Evolutionary conservation across 2,888 invertebrate species (phyloP), one percentile per base, ranked within the genome.

Genomic region (Ptychoptera contaminata): DNA sequence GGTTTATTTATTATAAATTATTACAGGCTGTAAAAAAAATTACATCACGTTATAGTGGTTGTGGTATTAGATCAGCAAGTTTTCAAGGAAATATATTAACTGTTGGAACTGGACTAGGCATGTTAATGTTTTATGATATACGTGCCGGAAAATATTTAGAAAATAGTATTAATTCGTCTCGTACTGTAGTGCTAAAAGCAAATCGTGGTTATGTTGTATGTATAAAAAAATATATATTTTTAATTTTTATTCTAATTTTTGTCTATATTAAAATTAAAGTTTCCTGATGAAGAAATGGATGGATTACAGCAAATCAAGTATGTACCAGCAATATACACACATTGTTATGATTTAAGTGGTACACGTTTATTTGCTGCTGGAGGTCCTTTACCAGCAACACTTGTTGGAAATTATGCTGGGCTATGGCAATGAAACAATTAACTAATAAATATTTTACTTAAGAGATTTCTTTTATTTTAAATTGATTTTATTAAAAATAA

Each of bases 371-470:
- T 96, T 70, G 83, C 92, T 0, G 94, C 93, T 9, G 96, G 96
- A 8, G 94, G 94, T 0, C 96, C 96, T 1, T 71, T 96, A 44
- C 90, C 92, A 23, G 87, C 90, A 2, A 86, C 85, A 44, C 71
- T 92, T 32, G 82, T 85, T 50, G 96, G 96, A 45, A 93, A 92
- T 70, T 94, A 94, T 66, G 92, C 92, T 29, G 92, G 88, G 32
- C 70, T 94, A 48, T 94, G 92, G 92, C 88, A 88, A 71, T 92
- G 70, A 69, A 40, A 23, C 7, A 23, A 23, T 23, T 5, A 23
- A 23, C 7, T 5, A 23, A 23, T 23, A 23, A 23, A 23, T 23
- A 23, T 23, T 23, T 23, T 23, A 23, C 23, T 23, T 23, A 23
- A 23, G 23, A 23, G 23, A 23, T 23, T 23, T 23, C n/a, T n/a